Evolutionary conservation across 2,113 vertebrate genomes (phyloP).

Genomic region (Heterotis niloticus): DNA sequence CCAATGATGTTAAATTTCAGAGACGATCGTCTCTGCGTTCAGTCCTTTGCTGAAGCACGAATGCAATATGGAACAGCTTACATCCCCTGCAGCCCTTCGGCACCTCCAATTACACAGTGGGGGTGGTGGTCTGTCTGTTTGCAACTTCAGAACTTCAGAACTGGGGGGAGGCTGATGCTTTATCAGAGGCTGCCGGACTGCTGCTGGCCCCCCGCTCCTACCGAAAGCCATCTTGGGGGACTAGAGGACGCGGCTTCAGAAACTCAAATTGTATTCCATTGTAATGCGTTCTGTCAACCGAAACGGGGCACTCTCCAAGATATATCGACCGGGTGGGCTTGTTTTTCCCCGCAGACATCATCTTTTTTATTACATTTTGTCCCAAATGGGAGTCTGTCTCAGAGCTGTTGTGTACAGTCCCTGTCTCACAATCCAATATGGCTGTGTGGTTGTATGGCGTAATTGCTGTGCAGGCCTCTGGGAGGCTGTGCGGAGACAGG

Average conservation of each 20-base stretch:
- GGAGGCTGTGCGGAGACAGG: constrained; percentile 37
- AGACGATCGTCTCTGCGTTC: neutral
- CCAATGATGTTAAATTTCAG: constrained; percentile 4
- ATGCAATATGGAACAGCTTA: neutral
- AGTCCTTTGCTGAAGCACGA: neutral
- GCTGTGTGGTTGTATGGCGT: constrained; percentile 36
- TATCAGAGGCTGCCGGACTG: constrained; percentile 24
- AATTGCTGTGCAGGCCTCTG: constrained; percentile 37
- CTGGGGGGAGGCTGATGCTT: constrained; percentile 17
- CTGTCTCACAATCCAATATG: constrained; percentile 39
- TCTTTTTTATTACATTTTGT: constrained; percentile 54
- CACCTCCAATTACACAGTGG: neutral
- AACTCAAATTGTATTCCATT: constrained; percentile 37
- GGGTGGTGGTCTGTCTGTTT: too few relatives aligned
- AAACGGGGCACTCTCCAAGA: constrained; percentile 46
- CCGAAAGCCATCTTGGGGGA: constrained; percentile 1
- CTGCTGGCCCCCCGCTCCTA: constrained; percentile 14
- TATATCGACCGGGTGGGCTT: constrained; percentile 47
- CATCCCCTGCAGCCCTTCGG: neutral
- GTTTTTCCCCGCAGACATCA: constrained; percentile 47
- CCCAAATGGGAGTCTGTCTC: constrained; percentile 44
- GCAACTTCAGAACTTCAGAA: constrained; percentile 19
- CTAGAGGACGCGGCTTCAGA: neutral
- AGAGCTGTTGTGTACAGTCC: constrained; percentile 38
- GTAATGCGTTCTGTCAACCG: constrained; percentile 46